These are phyloP conservation scores for Pseudococcus longispinus DNA, from an alignment of 2,888 invertebrate genomes.

Conservation along the genomic window DNA sequence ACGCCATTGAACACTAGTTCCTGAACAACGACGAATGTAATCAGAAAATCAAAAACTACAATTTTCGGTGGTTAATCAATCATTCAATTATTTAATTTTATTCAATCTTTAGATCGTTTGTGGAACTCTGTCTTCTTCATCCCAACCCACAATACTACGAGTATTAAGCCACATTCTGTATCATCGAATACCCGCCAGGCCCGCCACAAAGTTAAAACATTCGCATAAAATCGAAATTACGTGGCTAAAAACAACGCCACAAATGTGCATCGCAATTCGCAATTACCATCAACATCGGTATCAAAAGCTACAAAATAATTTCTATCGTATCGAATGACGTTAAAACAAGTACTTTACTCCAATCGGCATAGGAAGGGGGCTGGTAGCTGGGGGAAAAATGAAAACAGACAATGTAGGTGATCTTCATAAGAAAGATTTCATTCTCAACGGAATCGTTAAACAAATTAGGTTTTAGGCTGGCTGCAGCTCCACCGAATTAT, in stretches of 20 bases:
- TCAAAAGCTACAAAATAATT: background rate
- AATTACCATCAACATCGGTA: background rate
- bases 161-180: background rate
- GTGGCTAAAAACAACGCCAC: background rate
- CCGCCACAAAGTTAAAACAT: background rate
- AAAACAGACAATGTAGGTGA: slow-evolving; percentile 8
- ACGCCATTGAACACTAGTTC: too few species aligned
- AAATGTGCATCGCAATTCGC: background rate
- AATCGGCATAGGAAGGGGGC: background rate
- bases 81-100: too few species aligned
- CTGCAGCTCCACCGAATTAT: background rate
- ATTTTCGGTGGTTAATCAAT: too few species aligned
- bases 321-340: background rate
- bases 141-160: too few species aligned
- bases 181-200: background rate
- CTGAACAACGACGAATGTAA: too few species aligned
- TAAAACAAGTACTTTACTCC: background rate
- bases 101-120: too few species aligned
- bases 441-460: slow-evolving; percentile 53
- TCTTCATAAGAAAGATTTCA: slow-evolving; percentile 3
- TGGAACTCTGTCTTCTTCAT: too few species aligned
- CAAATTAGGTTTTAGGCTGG: slow-evolving; percentile 42
- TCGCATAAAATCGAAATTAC: slow-evolving; percentile 11
- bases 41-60: too few species aligned
- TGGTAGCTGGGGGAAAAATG: background rate